Percentiles rank a stretch among this genome's conserved stretches.
These are phyloP conservation scores for Callimorpha dominula DNA, from an alignment of 2,888 invertebrate genomes.

Conservation along the genomic window DNA sequence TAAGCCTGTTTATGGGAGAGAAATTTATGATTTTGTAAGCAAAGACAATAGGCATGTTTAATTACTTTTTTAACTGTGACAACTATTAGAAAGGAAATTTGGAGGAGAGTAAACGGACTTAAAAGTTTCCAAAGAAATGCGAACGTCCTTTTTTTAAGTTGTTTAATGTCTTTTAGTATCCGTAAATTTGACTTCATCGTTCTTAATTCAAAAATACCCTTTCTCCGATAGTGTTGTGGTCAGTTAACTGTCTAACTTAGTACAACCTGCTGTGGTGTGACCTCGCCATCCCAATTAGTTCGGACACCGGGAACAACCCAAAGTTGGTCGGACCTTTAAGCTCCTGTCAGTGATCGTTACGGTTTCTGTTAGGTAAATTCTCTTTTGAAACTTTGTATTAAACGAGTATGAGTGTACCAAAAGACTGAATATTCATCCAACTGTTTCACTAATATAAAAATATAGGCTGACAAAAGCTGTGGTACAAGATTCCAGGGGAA, in stretches of 20 bases:
- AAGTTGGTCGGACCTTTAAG: conserved; percentile 16
- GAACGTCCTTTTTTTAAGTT: too few relatives aligned
- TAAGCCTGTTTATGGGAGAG: not conserved
- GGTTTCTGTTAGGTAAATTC: not conserved
- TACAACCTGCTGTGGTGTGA: not conserved
- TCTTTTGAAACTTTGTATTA: conserved; percentile 2
- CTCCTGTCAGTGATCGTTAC: conserved; percentile 7
- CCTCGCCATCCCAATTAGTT: conserved; percentile 15
- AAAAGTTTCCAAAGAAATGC: too few relatives aligned
- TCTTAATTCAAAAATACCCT: not conserved
- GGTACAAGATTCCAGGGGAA: too few relatives aligned
- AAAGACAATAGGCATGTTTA: too few relatives aligned
- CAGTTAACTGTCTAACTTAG: conserved; percentile 7
- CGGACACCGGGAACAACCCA: conserved; percentile 10
- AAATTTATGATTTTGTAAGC: not conserved
- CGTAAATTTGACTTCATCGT: not conserved
- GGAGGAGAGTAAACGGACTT: too few relatives aligned
- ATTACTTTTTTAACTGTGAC: too few relatives aligned
- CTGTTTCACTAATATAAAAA: not conserved
- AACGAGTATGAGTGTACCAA: not conserved
- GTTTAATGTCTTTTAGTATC: not conserved
- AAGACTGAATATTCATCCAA: not conserved
- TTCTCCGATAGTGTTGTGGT: conserved; percentile 11
- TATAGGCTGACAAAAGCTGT: too few relatives aligned
- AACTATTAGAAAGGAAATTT: too few relatives aligned